Conservation (phyloP, 2,797 vertebrate genomes). For the Catostomus latipinnis region DNA sequence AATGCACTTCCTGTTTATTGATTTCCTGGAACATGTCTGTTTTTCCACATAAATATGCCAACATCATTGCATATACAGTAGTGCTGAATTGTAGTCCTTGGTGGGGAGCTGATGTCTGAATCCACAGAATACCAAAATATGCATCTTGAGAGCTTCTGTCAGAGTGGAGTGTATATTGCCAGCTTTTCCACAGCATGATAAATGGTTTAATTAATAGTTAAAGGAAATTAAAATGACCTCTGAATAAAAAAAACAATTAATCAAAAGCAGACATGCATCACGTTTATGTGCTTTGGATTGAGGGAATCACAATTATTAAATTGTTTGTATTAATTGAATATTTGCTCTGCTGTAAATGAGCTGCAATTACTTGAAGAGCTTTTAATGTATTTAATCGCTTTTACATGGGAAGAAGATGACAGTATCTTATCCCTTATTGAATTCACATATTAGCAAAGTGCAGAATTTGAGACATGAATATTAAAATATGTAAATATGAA, state of each 20-base stretch:
- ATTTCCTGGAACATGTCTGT: not conserved
- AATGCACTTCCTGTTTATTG: not conserved
- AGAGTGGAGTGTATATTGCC: slow-evolving; percentile 39
- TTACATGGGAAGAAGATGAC: slow-evolving; percentile 47
- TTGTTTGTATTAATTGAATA: slow-evolving; percentile 78
- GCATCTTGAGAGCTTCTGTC: slow-evolving; percentile 40
- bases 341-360: slow-evolving; percentile 76
- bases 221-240: slow-evolving; percentile 78
- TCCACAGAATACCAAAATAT: not conserved
- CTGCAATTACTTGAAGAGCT: slow-evolving; percentile 75
- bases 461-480: slow-evolving; percentile 36
- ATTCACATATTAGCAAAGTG: slow-evolving; percentile 44
- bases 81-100: not conserved
- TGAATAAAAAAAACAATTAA: slow-evolving; percentile 78
- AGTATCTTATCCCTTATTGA: slow-evolving; percentile 32
- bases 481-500: slow-evolving; percentile 31
- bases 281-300: slow-evolving; percentile 65
- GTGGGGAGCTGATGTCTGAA: slow-evolving; percentile 19
- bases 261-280: slow-evolving; percentile 62
- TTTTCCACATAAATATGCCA: slow-evolving; percentile 11
- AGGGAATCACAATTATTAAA: slow-evolving; percentile 76
- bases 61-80: not conserved
- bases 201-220: slow-evolving; percentile 74
- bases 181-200: slow-evolving; percentile 40
- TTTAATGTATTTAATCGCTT: slow-evolving; percentile 74